phyloP scores from a whole-genome alignment of 2,888 invertebrate genomes.

The Meloe dianella region DNA sequence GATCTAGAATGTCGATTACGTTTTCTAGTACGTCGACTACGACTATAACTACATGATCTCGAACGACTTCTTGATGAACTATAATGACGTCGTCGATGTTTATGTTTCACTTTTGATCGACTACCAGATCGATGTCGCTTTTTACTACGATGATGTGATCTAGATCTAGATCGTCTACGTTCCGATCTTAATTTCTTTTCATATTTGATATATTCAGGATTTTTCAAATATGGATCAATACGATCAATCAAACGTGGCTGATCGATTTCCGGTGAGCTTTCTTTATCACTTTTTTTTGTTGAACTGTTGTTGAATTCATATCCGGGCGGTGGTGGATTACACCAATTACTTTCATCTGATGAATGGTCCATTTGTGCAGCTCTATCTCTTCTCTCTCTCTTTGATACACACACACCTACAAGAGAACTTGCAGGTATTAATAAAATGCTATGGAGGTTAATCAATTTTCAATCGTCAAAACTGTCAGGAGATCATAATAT shows the following conservation, averaged over 20 bases:
- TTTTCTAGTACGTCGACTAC: conserved; percentile 31
- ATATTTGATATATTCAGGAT: conserved; percentile 50
- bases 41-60: conserved; percentile 26
- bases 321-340: conserved; percentile 59
- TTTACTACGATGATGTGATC: conserved; percentile 37
- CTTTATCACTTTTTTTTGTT: conserved; percentile 13
- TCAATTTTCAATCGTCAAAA: conserved; percentile 42
- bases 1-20: conserved; percentile 34
- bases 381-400: too few species aligned
- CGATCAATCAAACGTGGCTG: conserved; percentile 43
- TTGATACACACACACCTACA: conserved; percentile 53
- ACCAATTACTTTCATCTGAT: conserved; percentile 48
- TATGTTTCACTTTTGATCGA: conserved; percentile 39
- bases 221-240: conserved; percentile 53
- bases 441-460: conserved; percentile 53
- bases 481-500: conserved; percentile 34
- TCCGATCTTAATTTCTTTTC: conserved; percentile 38
- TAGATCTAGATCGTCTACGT: conserved; percentile 38
- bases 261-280: background rate
- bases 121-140: conserved; percentile 36
- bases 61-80: conserved; percentile 32
- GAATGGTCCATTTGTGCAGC: conserved; percentile 49
- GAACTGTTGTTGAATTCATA: conserved; percentile 49
- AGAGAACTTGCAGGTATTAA: conserved; percentile 62
- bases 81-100: conserved; percentile 29